Conservation (phyloP, 2,888 invertebrate genomes). For the Chydorus sphaericus region DNA sequence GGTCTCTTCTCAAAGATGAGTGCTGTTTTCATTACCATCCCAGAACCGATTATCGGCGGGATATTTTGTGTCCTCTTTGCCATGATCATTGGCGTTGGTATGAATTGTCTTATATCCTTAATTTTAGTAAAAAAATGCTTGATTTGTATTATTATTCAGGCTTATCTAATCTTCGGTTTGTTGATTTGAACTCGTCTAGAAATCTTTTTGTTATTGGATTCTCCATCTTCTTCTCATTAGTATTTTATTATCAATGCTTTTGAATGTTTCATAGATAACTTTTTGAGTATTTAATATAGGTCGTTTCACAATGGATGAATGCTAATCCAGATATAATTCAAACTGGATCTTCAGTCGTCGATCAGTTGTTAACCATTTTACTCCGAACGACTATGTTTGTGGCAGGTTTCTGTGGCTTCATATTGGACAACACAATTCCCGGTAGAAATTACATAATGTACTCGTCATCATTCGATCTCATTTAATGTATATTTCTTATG, state of each 20-base stretch:
- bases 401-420: conserved; percentile 53
- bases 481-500: not conserved
- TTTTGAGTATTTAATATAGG: no score
- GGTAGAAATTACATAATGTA: conserved; percentile 33
- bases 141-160: no score
- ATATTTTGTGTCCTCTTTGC: conserved; percentile 71
- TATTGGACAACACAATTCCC: conserved; percentile 59
- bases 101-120: no score
- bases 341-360: conserved; percentile 47
- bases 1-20: conserved; percentile 61
- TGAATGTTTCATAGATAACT: no score
- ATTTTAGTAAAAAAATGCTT: no score
- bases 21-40: conserved; percentile 63
- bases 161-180: conserved; percentile 62
- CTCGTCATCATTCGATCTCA: no score
- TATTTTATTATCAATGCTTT: no score
- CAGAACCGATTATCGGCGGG: conserved; percentile 64
- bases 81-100: conserved; percentile 61
- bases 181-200: conserved; percentile 64
- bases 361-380: conserved; percentile 54
- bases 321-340: conserved; percentile 43
- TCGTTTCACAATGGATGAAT: conserved; percentile 57
- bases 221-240: conserved; percentile 69
- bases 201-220: conserved; percentile 80
- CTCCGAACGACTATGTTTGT: conserved; percentile 62